Percentiles rank a stretch among this genome's conserved stretches.
Conservation (phyloP, 2,113 vertebrate species). For the Platichthys flesus region DNA sequence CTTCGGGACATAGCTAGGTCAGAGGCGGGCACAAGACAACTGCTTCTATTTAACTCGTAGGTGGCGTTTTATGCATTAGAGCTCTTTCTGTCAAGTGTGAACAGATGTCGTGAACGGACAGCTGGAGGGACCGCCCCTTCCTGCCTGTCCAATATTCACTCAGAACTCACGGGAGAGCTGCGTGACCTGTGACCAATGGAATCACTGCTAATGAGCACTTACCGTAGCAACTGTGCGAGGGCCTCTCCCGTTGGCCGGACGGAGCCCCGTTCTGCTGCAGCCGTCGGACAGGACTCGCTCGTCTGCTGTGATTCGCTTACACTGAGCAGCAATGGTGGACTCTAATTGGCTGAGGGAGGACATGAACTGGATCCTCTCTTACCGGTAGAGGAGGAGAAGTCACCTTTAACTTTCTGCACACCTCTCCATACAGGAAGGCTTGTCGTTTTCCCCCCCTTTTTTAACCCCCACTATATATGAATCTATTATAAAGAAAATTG, state of each 20-base stretch:
- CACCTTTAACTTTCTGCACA: conserved; percentile 67
- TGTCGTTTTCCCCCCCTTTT: conserved; percentile 29
- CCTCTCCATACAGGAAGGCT: conserved; percentile 67
- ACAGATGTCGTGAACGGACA: conserved; percentile 33
- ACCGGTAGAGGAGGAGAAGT: conserved; percentile 22
- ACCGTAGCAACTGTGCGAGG: conserved; percentile 65
- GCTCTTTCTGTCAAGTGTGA: conserved; percentile 43
- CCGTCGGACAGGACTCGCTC: conserved; percentile 33
- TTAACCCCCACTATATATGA: conserved; percentile 83
- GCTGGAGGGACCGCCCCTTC: conserved; percentile 13
- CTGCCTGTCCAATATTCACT: conserved; percentile 3
- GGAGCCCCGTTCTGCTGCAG: conserved; percentile 43
- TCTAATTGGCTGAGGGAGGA: conserved; percentile 49
- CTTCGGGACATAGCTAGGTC: conserved; percentile 17
- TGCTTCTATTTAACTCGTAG: conserved; percentile 26
- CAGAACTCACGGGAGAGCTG: conserved; percentile 32
- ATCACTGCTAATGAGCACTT: conserved; percentile 74
- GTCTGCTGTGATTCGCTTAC: conserved; percentile 62
- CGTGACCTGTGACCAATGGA: conserved; percentile 45
- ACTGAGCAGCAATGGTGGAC: conserved; percentile 45
- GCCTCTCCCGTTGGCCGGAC: conserved; percentile 34
- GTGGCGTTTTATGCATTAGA: conserved; percentile 49
- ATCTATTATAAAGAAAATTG: conserved; percentile 87
- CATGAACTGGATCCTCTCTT: conserved; percentile 45
- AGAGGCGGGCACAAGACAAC: conserved; percentile 23